Conservation (phyloP, 2,888 invertebrate species). For the Tipula confusa region DNA sequence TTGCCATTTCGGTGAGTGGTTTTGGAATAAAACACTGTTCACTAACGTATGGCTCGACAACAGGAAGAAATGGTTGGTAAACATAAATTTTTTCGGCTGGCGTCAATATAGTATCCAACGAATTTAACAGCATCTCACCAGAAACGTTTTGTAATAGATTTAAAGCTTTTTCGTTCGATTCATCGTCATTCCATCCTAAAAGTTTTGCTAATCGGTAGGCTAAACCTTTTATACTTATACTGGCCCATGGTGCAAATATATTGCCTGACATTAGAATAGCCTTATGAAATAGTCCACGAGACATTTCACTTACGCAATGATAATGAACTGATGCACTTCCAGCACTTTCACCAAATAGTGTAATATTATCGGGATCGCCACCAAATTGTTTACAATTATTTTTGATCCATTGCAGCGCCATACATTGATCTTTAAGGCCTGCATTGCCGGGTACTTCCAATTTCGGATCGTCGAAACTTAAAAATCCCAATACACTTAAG, state of each 20-base stretch:
- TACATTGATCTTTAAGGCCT: background rate
- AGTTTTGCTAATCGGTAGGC: background rate
- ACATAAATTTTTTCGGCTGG: conserved; percentile 31
- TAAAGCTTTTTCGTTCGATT: background rate
- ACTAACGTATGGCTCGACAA: background rate
- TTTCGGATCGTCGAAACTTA: conserved; percentile 49
- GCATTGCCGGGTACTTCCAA: conserved; percentile 52
- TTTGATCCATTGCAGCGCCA: conserved; percentile 13
- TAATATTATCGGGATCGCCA: background rate
- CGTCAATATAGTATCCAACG: background rate
- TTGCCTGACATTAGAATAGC: background rate
- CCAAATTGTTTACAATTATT: background rate
- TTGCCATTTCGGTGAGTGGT: background rate
- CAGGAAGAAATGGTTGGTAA: background rate
- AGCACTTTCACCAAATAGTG: background rate
- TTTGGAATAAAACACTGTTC: background rate
- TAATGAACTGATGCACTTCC: background rate
- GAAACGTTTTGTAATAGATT: background rate
- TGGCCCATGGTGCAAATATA: background rate
- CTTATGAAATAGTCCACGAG: background rate
- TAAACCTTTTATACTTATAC: conserved; percentile 34
- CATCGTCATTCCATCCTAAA: background rate
- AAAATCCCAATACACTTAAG: conserved; percentile 47
- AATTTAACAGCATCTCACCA: background rate
- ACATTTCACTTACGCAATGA: background rate